These are phyloP conservation scores for Sapayoa aenigma DNA, from an alignment of 2,113 vertebrate species.

Conservation along the genomic window DNA sequence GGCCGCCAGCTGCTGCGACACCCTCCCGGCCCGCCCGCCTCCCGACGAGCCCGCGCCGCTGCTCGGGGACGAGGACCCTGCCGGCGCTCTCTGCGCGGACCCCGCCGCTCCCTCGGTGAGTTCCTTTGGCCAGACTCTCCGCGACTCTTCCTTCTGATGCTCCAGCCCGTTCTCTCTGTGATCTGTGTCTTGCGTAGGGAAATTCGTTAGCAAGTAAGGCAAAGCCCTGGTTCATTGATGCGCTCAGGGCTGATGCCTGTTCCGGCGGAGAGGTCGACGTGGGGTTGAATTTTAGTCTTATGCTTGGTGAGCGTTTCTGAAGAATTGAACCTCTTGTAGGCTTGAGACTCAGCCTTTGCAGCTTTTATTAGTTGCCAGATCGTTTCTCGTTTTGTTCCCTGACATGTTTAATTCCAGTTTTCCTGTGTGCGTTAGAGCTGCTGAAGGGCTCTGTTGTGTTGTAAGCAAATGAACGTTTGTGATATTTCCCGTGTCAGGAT, in stretches of 20 bases:
- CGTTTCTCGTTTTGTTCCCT: not conserved
- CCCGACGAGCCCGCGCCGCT: not conserved
- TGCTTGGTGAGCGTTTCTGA: fast-evolving
- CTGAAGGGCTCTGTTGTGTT: fast-evolving
- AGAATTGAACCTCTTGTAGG: not conserved
- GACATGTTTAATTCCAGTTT: fast-evolving
- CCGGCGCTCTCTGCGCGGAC: fast-evolving
- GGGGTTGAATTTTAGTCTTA: fast-evolving
- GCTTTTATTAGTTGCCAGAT: fast-evolving
- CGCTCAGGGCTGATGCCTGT: fast-evolving
- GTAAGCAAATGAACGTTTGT: fast-evolving
- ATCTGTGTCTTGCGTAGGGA: fast-evolving
- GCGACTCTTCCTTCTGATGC: fast-evolving
- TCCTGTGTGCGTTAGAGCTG: fast-evolving
- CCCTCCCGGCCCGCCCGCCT: not conserved
- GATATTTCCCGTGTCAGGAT: fast-evolving
- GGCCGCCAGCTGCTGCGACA: not conserved
- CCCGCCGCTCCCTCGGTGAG: not conserved
- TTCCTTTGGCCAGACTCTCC: fast-evolving
- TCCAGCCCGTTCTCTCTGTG: fast-evolving
- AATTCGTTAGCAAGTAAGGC: fast-evolving
- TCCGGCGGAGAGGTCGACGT: fast-evolving
- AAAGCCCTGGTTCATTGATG: fast-evolving
- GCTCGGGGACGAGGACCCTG: fast-evolving
- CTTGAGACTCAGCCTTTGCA: fast-evolving